Evolutionary conservation across 2,797 vertebrate genomes (phyloP).

Genomic region (Sus cebifrons): DNA sequence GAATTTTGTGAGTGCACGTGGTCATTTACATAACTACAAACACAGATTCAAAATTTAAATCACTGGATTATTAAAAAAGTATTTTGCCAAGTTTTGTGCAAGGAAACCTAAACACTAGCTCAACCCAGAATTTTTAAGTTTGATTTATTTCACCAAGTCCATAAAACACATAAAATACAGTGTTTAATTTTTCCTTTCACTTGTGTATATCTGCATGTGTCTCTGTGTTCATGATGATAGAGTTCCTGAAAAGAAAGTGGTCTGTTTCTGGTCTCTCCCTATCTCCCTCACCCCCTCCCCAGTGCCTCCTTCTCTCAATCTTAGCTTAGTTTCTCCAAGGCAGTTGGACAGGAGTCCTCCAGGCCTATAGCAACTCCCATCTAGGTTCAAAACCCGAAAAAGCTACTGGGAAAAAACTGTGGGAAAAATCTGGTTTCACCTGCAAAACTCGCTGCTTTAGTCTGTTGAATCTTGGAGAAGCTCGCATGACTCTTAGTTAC

Average conservation of each 20-base stretch:
- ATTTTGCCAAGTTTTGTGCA: slow-evolving; percentile 49
- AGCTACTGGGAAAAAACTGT: neutral
- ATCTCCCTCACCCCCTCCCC: neutral
- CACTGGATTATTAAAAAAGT: slow-evolving; percentile 39
- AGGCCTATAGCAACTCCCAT: neutral
- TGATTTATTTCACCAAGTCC: slow-evolving; percentile 69
- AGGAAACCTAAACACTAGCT: slow-evolving; percentile 56
- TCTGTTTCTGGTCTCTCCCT: slow-evolving; percentile 2
- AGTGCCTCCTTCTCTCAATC: neutral
- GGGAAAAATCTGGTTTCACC: slow-evolving; percentile 41
- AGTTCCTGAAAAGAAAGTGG: slow-evolving; percentile 57
- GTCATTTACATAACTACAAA: neutral
- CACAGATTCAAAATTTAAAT: slow-evolving; percentile 30
- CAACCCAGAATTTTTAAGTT: slow-evolving; percentile 62
- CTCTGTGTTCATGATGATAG: slow-evolving; percentile 49
- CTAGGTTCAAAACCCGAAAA: slow-evolving; percentile 24
- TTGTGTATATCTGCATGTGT: slow-evolving; percentile 46
- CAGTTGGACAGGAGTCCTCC: neutral
- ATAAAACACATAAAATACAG: slow-evolving; percentile 29
- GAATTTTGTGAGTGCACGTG: neutral
- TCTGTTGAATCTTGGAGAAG: slow-evolving; percentile 38
- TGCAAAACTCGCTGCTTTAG: slow-evolving; percentile 1
- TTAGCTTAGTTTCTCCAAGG: slow-evolving; percentile 52
- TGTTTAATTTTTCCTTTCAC: slow-evolving; percentile 45
- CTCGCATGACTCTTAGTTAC: neutral